These are phyloP conservation scores for Tachystola acroxantha DNA, from an alignment of 2,888 invertebrate species.

Conservation along the genomic window DNA sequence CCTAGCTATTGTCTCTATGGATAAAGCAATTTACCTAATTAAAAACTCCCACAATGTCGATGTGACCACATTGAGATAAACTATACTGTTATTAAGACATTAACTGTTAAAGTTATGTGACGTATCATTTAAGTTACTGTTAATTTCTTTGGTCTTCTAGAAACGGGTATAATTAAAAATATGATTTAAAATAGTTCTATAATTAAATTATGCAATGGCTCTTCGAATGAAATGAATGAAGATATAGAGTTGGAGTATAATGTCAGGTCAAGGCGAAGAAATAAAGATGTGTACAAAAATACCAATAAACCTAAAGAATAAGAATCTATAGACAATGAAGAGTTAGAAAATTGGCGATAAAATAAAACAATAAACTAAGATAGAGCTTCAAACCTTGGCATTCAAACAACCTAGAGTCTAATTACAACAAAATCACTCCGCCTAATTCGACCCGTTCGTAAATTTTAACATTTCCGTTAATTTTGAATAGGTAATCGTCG, in stretches of 20 bases:
- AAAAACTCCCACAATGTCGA: conserved; percentile 51
- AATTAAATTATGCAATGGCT: too few species aligned
- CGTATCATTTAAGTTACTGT: conserved; percentile 6
- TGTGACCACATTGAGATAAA: conserved; percentile 47
- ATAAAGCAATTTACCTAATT: conserved; percentile 78
- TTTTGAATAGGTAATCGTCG: conserved; percentile 29
- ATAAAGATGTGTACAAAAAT: too few species aligned
- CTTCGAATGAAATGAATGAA: too few species aligned
- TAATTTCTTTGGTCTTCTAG: neutral
- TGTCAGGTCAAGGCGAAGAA: too few species aligned
- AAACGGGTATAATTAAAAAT: neutral
- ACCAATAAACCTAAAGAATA: too few species aligned
- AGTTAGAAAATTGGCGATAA: too few species aligned
- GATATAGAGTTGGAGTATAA: too few species aligned
- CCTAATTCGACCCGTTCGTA: conserved; percentile 22
- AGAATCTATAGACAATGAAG: too few species aligned
- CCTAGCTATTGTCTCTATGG: conserved; percentile 67
- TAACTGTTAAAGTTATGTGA: conserved; percentile 26
- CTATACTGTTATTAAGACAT: conserved; percentile 54
- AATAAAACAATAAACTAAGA: neutral
- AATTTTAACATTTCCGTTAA: conserved; percentile 33
- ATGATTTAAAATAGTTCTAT: neutral
- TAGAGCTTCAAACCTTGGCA: conserved; percentile 21
- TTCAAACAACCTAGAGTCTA: conserved; percentile 23
- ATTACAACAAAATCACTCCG: conserved; percentile 25